Evolutionary conservation across 2,888 invertebrate species (phyloP), one percentile per base, ranked within the genome.

Genomic region (Drosophila neotestacea): DNA sequence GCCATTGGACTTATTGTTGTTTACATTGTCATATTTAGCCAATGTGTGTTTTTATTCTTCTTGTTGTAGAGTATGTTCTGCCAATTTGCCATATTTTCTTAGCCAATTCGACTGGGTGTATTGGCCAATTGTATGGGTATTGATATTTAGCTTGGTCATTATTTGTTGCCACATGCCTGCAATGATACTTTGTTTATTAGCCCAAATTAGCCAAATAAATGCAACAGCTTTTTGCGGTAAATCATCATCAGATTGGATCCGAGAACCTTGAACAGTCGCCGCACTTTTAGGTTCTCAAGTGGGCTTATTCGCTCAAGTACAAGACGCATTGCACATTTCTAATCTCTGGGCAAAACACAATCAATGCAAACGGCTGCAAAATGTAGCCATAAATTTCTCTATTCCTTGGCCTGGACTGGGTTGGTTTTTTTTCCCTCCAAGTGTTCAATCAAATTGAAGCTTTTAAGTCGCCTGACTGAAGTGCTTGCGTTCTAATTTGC

Each of bases 391-490:
- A 65, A 77, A 77, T 81, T 70, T 72, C 54, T 39, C 36, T 61
- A 38, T 38, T 9, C 32, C 39, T 36, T 27, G 27, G 46, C 6
- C 38, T 5, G 28, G 2, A 13, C 13, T 13, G 28, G 10, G 30
- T 30, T 30, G 41, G 11, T 59, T 10, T 36, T 16, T 16, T 10
- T 54, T 32, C 41, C 30, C 50, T 32, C 62, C 87, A 85, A 87
- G 88, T 85, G 88, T 82, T 88, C 84, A 88, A 85, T 87, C 88
- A 87, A 85, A 71, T 80, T 71, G 83, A 85, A 77, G 88, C 84
- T 85, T 88, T 85, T 88, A 88, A 88, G 88, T 64, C 83, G 65
- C 32, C 59, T 13, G 72, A 48, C 74, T 84, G 84, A 84, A 84
- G 84, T 84, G 88, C 77, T 65, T 79, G 61, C 54, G 79, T 63